Evolutionary conservation across 1,140 invertebrate genomes (phyloP).

Genomic region (Drepana arcuata): DNA sequence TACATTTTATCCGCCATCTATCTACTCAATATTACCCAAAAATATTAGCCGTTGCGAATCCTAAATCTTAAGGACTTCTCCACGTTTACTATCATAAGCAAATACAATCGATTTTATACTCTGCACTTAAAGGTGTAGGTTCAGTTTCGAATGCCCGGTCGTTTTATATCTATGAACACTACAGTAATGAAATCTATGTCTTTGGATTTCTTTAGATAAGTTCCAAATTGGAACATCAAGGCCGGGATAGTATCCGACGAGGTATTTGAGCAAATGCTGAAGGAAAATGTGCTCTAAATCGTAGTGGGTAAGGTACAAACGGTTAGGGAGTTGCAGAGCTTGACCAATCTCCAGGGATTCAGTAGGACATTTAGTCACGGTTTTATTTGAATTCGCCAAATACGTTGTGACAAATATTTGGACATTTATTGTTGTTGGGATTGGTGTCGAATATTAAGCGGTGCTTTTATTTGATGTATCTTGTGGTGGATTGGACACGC

Average conservation of each 20-base stretch:
- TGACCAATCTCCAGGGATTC: constrained; percentile 56
- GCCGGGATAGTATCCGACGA: not conserved
- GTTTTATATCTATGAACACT: too few relatives aligned
- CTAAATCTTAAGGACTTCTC: constrained; percentile 37
- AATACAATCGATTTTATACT: constrained; percentile 15
- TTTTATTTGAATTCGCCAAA: constrained; percentile 64
- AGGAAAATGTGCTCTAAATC: constrained; percentile 3
- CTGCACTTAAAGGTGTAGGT: constrained; percentile 4
- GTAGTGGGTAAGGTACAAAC: constrained; percentile 15
- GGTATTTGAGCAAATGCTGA: not conserved
- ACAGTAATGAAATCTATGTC: too few relatives aligned
- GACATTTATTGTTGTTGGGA: constrained; percentile 56
- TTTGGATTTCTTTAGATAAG: constrained; percentile 28
- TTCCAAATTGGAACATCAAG: constrained; percentile 30
- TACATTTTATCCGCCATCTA: constrained; percentile 53
- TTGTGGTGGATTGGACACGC: constrained; percentile 35
- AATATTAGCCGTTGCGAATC: constrained; percentile 65
- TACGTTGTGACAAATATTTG: constrained; percentile 65
- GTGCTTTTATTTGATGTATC: constrained; percentile 42
- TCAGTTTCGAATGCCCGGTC: constrained; percentile 5
- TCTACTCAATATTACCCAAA: constrained; percentile 60
- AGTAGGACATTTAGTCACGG: constrained; percentile 53
- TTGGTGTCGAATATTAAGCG: constrained; percentile 64
- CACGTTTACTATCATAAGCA: constrained; percentile 18
- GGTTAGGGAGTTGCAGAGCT: too few relatives aligned